Conservation (phyloP, 2,888 invertebrate species). For the Drosophila ezoana region DNA sequence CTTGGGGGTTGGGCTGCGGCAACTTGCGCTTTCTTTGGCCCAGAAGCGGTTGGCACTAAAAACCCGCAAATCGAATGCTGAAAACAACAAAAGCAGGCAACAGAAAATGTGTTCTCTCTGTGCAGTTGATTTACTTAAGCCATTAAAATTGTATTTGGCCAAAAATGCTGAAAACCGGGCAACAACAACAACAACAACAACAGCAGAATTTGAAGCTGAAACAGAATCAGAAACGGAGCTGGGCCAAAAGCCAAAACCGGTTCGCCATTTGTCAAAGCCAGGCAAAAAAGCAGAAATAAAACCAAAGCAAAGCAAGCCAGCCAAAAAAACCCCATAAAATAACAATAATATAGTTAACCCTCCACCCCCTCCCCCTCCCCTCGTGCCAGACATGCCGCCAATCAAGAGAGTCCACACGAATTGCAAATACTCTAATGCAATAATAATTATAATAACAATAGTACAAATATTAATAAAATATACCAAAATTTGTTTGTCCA, state of each 20-base stretch:
- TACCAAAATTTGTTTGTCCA: too few relatives aligned
- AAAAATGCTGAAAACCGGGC: conserved; percentile 36
- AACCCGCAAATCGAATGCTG: conserved; percentile 41
- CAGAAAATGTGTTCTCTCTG: conserved; percentile 27
- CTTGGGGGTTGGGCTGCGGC: conserved; percentile 34
- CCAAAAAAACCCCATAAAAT: conserved; percentile 53
- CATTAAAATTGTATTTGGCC: conserved; percentile 45
- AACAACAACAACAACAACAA: conserved; percentile 18
- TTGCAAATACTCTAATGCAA: conserved; percentile 22
- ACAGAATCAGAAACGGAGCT: conserved; percentile 41
- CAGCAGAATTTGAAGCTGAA: conserved; percentile 29
- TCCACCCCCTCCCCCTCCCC: too few relatives aligned
- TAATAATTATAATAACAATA: too few relatives aligned
- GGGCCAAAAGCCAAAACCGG: conserved; percentile 73
- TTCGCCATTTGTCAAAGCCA: conserved; percentile 73
- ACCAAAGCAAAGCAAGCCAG: conserved; percentile 44
- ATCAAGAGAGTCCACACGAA: conserved; percentile 9
- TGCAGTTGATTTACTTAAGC: conserved; percentile 41
- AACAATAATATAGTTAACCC: conserved; percentile 51
- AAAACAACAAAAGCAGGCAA: conserved; percentile 1
- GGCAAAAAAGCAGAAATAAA: conserved; percentile 33
- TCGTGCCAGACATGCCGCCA: background rate
- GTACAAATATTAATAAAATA: too few relatives aligned
- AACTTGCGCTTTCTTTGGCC: conserved; percentile 69
- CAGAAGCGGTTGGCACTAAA: conserved; percentile 27